Evolutionary conservation across 2,797 vertebrate species (phyloP), one percentile per base, ranked within the genome.

Genomic region (Lepus oiostolus): DNA sequence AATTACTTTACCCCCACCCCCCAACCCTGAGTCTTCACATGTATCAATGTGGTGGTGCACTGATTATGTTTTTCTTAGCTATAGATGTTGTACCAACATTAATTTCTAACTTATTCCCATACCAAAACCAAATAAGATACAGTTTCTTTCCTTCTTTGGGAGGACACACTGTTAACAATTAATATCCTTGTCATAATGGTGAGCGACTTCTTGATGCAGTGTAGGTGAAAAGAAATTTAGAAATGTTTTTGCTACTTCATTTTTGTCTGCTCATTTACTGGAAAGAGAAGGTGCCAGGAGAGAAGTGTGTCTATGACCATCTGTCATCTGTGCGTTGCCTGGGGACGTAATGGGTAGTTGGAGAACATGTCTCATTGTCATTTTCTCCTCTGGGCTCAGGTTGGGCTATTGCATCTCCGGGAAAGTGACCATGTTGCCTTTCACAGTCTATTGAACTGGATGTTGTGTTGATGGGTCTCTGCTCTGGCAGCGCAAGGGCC

Each of bases 211-310:
- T 58, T 58, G 54, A 52, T 87, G 63, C 26, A 52, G 12, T 71
- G 68, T 81, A 28, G 3, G 22, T 85, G 54, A 84, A 92, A 63
- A 95, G 32, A 89, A 90, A 35, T 58, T 5, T 91, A 60, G 60
- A 75, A 54, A 76, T 91, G 30, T n/a, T 71, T 85, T 52, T 52
- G 17, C 52, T 67, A 30, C 72, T 72, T 91, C 62, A n/a, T 90
- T 96, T 95, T 89, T 26, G 63, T 58, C 35, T 77, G n/a, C 28
- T 95, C 80, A 74, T 95, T 84, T 79, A 16, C 67, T 71, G 54
- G 70, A 84, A 89, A 88, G 58, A 77, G 83, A 74, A 72, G n/a
- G 26, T 92, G 12, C 85, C 42, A 71, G 91, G 87, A 89, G 74
- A 89, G 93, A 93, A 30, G 35, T 30, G 60, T 81, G 67, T 42